Base-by-base conservation (phyloP, 2,888 invertebrate species). In the Maniola hyperantus region DNA sequence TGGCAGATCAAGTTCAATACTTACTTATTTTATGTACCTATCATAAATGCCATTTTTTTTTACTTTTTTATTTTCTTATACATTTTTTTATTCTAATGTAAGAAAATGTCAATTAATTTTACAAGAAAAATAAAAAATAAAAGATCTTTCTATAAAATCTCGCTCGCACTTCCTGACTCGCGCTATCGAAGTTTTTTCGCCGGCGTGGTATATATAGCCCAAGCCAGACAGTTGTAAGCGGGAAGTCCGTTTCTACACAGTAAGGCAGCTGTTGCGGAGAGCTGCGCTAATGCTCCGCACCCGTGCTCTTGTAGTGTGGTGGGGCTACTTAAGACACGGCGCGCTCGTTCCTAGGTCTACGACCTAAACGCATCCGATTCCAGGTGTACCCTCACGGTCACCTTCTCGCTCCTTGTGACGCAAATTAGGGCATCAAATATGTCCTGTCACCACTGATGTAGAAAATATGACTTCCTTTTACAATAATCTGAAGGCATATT, bases 321-420 rank as follows among this genome's bases (percentile, higher is more conserved):
- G 53, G 53, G 6, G n/a, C 53, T 54, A 54, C 53, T 15, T 8
- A 54, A 54, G 53, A 54, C 53, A 54, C 53, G 53, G 53, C 33
- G 53, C 34, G 53, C 34, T 34, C 53, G 53, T 34, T 54, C n/a
- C n/a, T 0, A 6, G 53, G 53, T 54, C 53, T 34, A 6, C 5
- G 53, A 34, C 53, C 34, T 34, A 0, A 34, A 54, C 53, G 33
- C 53, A 34, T 8, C 53, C 53, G 53, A 51, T 51, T 10, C 51
- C 51, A 51, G 11, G 51, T 51, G 26, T 26, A 51, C 26, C 26
- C 26, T 20, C 26, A n/a, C n/a, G n/a, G n/a, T n/a, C n/a, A n/a
- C n/a, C n/a, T n/a, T n/a, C 51, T 10, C 51, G 2, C 20, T 11
- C 18, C 26, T 8, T 11, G 51, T 5, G 51, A 51, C 51, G 13